phyloP scores from a whole-genome alignment of 2,113 vertebrate species.

The Pyxicephalus adspersus region DNA sequence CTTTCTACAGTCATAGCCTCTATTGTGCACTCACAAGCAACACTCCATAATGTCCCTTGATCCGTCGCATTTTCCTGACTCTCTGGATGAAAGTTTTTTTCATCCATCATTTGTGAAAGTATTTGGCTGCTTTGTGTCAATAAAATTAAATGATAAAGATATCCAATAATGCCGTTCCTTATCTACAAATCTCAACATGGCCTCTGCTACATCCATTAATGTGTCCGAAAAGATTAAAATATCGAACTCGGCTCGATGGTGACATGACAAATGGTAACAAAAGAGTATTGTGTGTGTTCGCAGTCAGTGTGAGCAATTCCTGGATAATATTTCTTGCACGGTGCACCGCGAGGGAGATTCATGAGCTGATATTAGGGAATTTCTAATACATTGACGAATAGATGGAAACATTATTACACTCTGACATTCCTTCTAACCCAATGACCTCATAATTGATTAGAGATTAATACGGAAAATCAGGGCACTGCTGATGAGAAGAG shows the following conservation, averaged over 20 bases:
- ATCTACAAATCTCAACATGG: slow-evolving; percentile 24
- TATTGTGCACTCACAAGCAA: too few relatives aligned
- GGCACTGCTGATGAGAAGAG: too few relatives aligned
- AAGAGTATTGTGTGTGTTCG: neutral
- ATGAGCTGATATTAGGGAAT: neutral
- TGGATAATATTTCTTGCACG: neutral
- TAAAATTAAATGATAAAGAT: neutral
- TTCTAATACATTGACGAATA: slow-evolving; percentile 4
- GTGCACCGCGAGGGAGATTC: neutral
- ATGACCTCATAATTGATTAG: too few relatives aligned
- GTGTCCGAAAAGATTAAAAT: slow-evolving; percentile 15
- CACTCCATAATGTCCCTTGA: too few relatives aligned
- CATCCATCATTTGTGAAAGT: neutral
- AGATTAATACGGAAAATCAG: too few relatives aligned
- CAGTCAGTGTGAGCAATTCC: neutral
- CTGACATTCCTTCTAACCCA: neutral
- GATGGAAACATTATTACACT: neutral
- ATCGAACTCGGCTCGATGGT: neutral
- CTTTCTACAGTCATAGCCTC: too few relatives aligned
- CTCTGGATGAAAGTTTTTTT: neutral
- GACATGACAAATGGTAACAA: slow-evolving; percentile 5
- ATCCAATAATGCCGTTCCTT: neutral
- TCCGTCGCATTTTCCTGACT: too few relatives aligned
- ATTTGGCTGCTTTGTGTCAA: neutral
- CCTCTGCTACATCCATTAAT: slow-evolving; percentile 24